Conservation (phyloP, 2,797 vertebrate species). For the Geotrypetes seraphini region DNA sequence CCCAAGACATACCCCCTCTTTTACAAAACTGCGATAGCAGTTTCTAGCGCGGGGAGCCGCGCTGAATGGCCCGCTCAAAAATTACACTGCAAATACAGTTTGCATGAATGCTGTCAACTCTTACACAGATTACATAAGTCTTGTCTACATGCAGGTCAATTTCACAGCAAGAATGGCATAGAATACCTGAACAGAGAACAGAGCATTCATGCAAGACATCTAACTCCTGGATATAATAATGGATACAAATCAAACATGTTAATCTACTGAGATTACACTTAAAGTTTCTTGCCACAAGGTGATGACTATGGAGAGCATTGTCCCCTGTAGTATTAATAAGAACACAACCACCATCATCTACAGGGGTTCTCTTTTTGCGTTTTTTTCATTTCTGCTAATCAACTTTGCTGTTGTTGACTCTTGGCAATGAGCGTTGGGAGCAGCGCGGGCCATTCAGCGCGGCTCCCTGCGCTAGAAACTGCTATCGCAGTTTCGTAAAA, state of each 20-base stretch:
- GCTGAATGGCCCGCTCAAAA: too few species aligned
- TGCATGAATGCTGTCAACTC: conserved; percentile 64
- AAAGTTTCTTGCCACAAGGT: conserved; percentile 53
- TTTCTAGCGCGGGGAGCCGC: too few species aligned
- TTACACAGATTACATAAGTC: conserved; percentile 64
- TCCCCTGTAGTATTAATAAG: conserved; percentile 52
- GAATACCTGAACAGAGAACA: conserved; percentile 88
- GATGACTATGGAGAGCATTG: conserved; percentile 51
- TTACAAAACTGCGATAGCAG: too few species aligned
- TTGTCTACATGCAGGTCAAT: conserved; percentile 97
- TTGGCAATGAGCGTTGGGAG: too few species aligned
- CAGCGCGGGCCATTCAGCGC: too few species aligned
- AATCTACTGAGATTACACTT: conserved; percentile 61
- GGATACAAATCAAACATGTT: conserved; percentile 85
- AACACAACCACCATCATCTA: conserved; percentile 39
- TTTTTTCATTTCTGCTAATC: conserved; percentile 84
- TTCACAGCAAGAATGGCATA: conserved; percentile 96
- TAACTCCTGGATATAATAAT: conserved; percentile 86
- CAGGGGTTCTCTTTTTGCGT: conserved; percentile 71
- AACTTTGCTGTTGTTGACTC: conserved; percentile 83
- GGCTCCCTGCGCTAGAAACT: too few species aligned
- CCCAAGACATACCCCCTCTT: too few species aligned
- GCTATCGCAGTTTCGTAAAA: too few species aligned
- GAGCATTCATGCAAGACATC: conserved; percentile 95
- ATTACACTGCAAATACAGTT: conserved; percentile 57